Conservation (phyloP, 2,888 invertebrate species). For the Sinotaia quadrata region DNA sequence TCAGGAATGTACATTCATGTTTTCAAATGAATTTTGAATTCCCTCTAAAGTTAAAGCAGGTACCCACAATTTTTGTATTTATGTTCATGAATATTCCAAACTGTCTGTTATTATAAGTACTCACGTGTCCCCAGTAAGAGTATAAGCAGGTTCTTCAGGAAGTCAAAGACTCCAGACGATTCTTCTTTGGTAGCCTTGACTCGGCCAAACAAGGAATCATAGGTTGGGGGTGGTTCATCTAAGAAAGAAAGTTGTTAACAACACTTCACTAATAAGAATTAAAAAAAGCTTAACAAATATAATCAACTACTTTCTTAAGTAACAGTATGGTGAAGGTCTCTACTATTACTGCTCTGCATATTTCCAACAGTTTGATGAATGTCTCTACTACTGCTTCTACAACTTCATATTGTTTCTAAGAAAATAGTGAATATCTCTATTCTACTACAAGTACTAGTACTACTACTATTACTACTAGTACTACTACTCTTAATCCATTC, state of each 20-base stretch:
- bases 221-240: conserved; percentile 77
- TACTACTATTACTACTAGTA: too few relatives aligned
- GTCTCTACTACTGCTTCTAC: too few relatives aligned
- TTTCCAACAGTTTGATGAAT: too few relatives aligned
- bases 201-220: conserved; percentile 80
- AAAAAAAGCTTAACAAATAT: neutral
- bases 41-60: too few relatives aligned
- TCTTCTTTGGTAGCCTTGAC: conserved; percentile 78
- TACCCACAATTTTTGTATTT: neutral
- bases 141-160: conserved; percentile 73
- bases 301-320: neutral
- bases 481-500: too few relatives aligned
- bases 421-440: too few relatives aligned
- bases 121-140: conserved; percentile 77
- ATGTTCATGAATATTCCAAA: neutral
- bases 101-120: conserved; percentile 45
- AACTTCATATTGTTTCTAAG: too few relatives aligned
- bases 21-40: too few relatives aligned
- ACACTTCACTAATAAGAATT: neutral
- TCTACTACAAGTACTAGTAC: too few relatives aligned
- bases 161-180: conserved; percentile 78
- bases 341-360: too few relatives aligned
- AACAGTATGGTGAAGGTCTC: neutral
- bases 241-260: neutral
- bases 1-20: too few relatives aligned